Base-by-base conservation (phyloP, 1,140 invertebrate species). In the Bombus polaris region DNA sequence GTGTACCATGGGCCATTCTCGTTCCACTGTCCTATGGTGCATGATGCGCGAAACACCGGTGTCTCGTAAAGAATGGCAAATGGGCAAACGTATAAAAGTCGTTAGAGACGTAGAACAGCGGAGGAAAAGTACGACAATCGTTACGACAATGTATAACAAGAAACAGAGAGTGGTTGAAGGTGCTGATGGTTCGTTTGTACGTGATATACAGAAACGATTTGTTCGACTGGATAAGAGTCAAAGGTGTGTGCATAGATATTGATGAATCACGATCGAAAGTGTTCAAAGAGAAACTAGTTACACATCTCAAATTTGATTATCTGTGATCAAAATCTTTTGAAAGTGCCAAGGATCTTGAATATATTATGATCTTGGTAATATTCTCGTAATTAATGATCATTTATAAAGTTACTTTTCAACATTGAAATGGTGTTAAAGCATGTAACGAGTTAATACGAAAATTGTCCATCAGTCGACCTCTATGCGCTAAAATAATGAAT, bases 11-110 rank as follows among this genome's bases (percentile, higher is more conserved):
- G 32, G 10, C n/a, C 57, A 72, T 72, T 79, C 59, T 37, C 68
- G 75, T 74, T 73, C 81, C 80, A 35, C 28, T 68, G 57, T 57
- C 37, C 39, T 68, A 57, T 68, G 70, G 81, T 65, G 85, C 70
- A 37, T 74, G 44, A 42, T 25, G 25, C 75, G 35, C 35, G 22
- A 65, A 57, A 83, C 73, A 86, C 25, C 73, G 47, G 57, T 83
- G 81, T 71, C 74, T 70, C 65, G 42, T 66, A 28, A 25, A 35
- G 2, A 53, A 71, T 59, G 13, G 44, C 85, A 44, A 87, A 53
- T 68, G 57, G 75, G 6, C 13, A 68, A 68, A 42, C 32, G 35
- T 42, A 47, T 32, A 35, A 12, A n/a, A 35, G 53, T 8, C 9
- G 28, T 37, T 44, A 66, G 42, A 73, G 59, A 68, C 66, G 62